Percentiles rank a stretch among this genome's conserved stretches.
Evolutionary conservation across 2,797 vertebrate genomes (phyloP).

Genomic region (Morus bassanus): DNA sequence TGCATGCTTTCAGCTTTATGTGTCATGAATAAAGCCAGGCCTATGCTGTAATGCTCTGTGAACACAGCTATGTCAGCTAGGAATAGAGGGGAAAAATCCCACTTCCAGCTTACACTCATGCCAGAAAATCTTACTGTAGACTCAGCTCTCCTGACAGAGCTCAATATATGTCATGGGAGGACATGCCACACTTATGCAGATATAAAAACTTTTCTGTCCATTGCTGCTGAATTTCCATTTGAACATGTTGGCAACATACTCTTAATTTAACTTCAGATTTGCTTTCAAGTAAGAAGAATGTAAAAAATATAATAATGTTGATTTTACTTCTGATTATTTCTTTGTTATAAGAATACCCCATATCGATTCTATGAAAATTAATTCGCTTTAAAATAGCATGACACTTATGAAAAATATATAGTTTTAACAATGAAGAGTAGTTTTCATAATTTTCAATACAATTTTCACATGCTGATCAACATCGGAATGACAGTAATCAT

Average conservation of each 20-base stretch:
- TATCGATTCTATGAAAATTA: background rate
- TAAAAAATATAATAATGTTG: background rate
- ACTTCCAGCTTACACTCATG: background rate
- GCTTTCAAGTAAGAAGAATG: background rate
- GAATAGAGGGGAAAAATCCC: background rate
- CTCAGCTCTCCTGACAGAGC: background rate
- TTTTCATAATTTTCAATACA: background rate
- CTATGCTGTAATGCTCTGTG: background rate
- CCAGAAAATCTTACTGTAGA: background rate
- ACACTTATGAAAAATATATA: background rate
- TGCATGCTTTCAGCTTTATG: background rate
- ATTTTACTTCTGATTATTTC: background rate
- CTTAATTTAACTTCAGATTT: background rate
- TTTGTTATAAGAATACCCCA: background rate
- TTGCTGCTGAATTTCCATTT: background rate
- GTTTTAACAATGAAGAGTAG: background rate
- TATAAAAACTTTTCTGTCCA: background rate
- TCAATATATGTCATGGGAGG: background rate
- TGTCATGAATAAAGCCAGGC: background rate
- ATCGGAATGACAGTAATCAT: background rate
- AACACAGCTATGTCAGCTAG: background rate
- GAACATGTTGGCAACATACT: background rate
- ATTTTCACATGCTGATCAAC: background rate
- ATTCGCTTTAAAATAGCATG: background rate
- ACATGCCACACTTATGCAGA: background rate